Base-by-base conservation (phyloP, 2,797 vertebrate genomes). In the Artibeus lituratus region DNA sequence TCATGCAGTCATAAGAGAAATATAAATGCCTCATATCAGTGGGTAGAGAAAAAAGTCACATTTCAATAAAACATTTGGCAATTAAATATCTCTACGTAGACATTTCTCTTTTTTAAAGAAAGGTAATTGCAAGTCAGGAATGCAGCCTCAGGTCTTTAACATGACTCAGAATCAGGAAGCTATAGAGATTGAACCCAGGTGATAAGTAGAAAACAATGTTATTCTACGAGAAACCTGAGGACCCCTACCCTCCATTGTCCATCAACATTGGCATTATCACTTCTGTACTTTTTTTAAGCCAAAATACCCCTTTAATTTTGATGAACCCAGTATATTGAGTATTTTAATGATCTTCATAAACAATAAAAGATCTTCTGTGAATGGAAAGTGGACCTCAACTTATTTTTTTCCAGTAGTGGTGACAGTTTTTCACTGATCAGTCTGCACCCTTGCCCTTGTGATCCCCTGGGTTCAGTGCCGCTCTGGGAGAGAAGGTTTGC, bases 11-110 rank as follows among this genome's bases (percentile, higher is more conserved):
- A 24, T 39, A 87, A 67, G 59, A 93, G 44, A 95, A 74, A 90
- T 88, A 81, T 57, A 94, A 97, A 94, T 88, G 77, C 22, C 57
- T 5, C 37, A 0, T 70, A 29, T 72, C 72, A 73, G 87, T 84
- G 53, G 53, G 73, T 53, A 74, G 94, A 80, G 39, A 57, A 87
- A 65, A 90, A 95, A 90, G n/a, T 67, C 42, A 81, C 39, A 93
- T 91, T 95, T 96, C 55, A 85, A 22, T 74, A 53, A 90, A 59
- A 82, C 3, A 42, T 42, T 69, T 47, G 24, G 44, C 51, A 15
- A 76, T 93, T 72, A 44, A 67, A 44, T 70, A 37, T 59, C 51
- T 89, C 72, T 87, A 53, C 44, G 49, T 76, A 44, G 62, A 92
- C 78, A 65, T 65, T 37, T 18, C 70, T 72, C 65, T 29, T 55